A percentile compares a stretch with the other conserved stretches of the same genome.
Conservation (phyloP, 2,113 vertebrate species). For the Malurus alboscapulatus region DNA sequence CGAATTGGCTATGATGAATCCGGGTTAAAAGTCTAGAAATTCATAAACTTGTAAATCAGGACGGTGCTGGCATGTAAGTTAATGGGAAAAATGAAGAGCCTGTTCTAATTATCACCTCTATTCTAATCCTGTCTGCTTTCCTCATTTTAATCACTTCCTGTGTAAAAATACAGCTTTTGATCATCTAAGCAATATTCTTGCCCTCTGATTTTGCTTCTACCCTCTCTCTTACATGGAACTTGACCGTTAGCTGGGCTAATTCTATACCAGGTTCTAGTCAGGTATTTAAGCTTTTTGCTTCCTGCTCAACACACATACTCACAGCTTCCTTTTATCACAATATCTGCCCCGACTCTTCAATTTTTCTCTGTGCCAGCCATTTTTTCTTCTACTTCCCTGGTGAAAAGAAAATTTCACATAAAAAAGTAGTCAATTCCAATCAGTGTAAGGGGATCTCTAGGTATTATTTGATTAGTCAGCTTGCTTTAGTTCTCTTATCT, state of each 20-base stretch:
- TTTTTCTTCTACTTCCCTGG: neutral
- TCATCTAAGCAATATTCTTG: slow-evolving; percentile 37
- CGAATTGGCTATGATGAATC: slow-evolving; percentile 30
- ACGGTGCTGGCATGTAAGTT: neutral
- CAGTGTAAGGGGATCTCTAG: neutral
- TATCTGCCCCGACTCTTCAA: neutral
- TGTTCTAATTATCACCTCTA: slow-evolving; percentile 61
- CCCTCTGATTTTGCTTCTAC: slow-evolving; percentile 15
- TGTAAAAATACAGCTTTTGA: slow-evolving; percentile 48
- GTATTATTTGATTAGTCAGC: neutral
- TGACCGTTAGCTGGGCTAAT: neutral
- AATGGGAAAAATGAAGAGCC: slow-evolving; percentile 31
- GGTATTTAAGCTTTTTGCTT: neutral
- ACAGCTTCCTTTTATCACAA: neutral
- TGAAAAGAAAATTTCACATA: neutral
- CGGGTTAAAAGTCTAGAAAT: slow-evolving; percentile 60
- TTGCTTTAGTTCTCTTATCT: neutral
- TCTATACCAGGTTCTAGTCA: neutral
- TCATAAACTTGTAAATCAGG: slow-evolving; percentile 66
- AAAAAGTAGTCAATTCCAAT: neutral
- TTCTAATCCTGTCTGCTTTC: slow-evolving; percentile 21
- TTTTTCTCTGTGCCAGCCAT: neutral
- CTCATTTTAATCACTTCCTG: slow-evolving; percentile 45
- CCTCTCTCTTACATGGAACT: neutral
- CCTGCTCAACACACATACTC: neutral